These are phyloP conservation scores for Fundulus diaphanus DNA, from an alignment of 2,797 vertebrate species.

Conservation along the genomic window DNA sequence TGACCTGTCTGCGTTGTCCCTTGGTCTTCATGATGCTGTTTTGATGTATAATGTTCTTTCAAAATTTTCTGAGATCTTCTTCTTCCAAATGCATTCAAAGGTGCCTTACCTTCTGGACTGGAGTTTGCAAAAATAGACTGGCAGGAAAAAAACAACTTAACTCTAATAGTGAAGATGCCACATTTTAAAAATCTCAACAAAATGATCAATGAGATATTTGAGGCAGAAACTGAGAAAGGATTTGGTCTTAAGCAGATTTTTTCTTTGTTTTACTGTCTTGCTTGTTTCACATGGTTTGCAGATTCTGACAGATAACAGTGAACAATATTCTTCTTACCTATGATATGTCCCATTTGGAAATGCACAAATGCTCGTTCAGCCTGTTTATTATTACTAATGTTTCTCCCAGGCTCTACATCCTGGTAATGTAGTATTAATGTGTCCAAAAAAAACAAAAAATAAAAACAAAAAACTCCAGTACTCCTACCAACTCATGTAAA, in stretches of 20 bases:
- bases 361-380: background rate
- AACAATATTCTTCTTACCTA: background rate
- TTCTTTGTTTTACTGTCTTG: too few relatives aligned
- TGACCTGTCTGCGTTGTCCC: background rate
- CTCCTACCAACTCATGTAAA: background rate
- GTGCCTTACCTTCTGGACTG: background rate
- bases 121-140: background rate
- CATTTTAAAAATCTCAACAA: background rate
- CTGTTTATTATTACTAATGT: background rate
- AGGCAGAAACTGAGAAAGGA: background rate
- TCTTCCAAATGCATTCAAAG: background rate
- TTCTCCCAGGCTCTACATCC: background rate
- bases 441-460: too few relatives aligned
- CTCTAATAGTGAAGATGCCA: background rate
- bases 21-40: background rate
- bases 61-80: background rate
- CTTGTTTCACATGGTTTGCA: background rate
- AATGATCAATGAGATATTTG: background rate
- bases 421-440: background rate
- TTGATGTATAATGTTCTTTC: background rate
- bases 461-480: background rate
- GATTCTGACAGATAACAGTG: background rate
- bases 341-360: background rate
- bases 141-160: background rate
- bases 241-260: background rate